Percentiles rank a stretch among this genome's conserved stretches.
Evolutionary conservation across 2,113 vertebrate genomes (phyloP).

Genomic region (Passer montanus): DNA sequence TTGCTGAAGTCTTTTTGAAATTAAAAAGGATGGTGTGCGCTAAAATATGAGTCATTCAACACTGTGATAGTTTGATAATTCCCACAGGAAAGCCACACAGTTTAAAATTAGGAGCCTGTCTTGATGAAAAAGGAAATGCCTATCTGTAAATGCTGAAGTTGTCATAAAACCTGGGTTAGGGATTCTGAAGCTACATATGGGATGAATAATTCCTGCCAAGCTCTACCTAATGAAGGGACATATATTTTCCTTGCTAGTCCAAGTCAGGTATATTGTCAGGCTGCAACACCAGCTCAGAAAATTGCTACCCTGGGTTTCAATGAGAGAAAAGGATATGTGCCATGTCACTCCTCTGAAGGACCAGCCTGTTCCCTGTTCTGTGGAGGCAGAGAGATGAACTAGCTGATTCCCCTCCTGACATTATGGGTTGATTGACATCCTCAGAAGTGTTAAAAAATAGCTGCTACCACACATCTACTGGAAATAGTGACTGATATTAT

Average conservation of each 20-base stretch:
- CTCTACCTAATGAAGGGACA: background rate
- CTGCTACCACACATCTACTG: constrained; percentile 27
- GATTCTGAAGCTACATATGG: background rate
- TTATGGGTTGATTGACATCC: background rate
- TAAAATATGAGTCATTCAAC: constrained; percentile 47
- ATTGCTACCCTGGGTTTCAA: background rate
- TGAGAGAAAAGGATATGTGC: background rate
- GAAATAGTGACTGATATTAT: constrained; percentile 29
- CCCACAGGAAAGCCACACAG: background rate
- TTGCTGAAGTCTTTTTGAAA: constrained; percentile 24
- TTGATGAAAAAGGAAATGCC: constrained; percentile 19
- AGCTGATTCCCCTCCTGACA: background rate
- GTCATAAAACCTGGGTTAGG: background rate
- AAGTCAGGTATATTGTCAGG: background rate
- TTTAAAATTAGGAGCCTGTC: constrained; percentile 28
- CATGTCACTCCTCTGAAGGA: background rate
- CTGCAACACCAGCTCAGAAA: background rate
- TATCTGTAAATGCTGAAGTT: background rate
- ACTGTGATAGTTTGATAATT: constrained; percentile 30
- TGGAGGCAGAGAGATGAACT: background rate
- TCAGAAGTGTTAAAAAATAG: background rate
- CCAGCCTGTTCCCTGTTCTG: background rate
- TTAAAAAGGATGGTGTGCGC: background rate
- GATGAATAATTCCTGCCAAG: background rate
- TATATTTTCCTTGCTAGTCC: background rate